A percentile compares a stretch with the other conserved stretches of the same genome.
These are phyloP conservation scores for Myotis planiceps DNA, from an alignment of 2,797 vertebrate genomes.

Conservation along the genomic window DNA sequence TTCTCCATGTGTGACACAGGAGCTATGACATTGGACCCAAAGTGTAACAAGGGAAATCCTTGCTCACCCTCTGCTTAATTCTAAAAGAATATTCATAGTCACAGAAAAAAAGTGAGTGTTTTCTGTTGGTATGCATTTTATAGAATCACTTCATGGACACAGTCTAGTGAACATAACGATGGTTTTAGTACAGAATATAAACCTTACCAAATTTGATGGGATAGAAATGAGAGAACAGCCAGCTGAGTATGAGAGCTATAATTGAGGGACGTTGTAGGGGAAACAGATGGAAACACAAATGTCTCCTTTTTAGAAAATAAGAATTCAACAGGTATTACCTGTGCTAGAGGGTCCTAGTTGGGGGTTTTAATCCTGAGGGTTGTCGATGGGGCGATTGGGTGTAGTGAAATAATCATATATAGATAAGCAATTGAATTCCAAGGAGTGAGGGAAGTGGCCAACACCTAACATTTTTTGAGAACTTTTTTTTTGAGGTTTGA, in stretches of 20 bases:
- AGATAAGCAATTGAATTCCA: neutral
- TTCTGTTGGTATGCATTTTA: neutral
- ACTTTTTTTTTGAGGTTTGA: neutral
- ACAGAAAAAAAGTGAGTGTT: neutral
- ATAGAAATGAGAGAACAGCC: neutral
- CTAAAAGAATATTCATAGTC: neutral
- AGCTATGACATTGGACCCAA: neutral
- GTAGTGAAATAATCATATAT: neutral
- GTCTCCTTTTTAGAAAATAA: neutral
- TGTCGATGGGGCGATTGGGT: fast-evolving
- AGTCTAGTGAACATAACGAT: neutral
- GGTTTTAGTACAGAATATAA: neutral
- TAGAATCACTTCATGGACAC: neutral
- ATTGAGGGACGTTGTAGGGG: neutral
- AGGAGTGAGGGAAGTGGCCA: neutral
- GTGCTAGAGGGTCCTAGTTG: neutral
- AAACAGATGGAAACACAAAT: neutral
- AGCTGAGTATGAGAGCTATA: neutral
- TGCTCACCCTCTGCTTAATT: neutral
- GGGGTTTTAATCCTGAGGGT: neutral
- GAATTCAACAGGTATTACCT: neutral
- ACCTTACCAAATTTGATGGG: neutral
- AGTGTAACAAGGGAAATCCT: neutral
- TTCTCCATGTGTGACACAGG: neutral
- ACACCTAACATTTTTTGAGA: neutral